Percentiles rank a stretch among this genome's conserved stretches.
Conservation (phyloP, 64 coral and sea anemone species). For the Dendronephthya gigantea region DNA sequence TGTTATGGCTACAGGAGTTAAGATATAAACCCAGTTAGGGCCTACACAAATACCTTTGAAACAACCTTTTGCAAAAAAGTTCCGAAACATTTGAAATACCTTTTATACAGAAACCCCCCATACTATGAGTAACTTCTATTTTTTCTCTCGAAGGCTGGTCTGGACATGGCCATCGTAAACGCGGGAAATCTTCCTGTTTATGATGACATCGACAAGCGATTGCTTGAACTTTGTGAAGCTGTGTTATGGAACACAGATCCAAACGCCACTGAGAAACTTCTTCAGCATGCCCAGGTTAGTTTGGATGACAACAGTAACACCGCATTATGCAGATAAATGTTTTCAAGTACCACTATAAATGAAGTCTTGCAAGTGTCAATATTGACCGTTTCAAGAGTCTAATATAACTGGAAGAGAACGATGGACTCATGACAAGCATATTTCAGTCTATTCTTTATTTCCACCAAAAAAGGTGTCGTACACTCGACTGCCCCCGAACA, state of each 20-base stretch:
- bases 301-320: background rate
- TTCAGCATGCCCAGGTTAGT: constrained; percentile 67
- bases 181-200: constrained; percentile 82
- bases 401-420: too few species aligned
- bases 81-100: too few species aligned
- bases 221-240: constrained; percentile 74
- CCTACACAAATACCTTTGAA: too few species aligned
- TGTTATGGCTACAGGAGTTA: background rate
- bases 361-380: background rate
- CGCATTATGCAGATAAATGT: background rate
- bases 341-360: too few species aligned
- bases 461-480: too few species aligned
- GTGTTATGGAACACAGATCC: constrained; percentile 91
- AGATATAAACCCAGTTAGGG: too few species aligned
- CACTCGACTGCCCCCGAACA: too few species aligned
- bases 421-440: too few species aligned
- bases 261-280: constrained; percentile 69
- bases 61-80: too few species aligned
- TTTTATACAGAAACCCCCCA: too few species aligned
- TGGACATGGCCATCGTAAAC: constrained; percentile 98
- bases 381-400: background rate
- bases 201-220: constrained; percentile 79
- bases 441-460: too few species aligned
- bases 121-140: background rate
- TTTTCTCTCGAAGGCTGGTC: constrained; percentile 50